Evolutionary conservation across 2,888 invertebrate species (phyloP).

Genomic region (Cheilosia vulpina): DNA sequence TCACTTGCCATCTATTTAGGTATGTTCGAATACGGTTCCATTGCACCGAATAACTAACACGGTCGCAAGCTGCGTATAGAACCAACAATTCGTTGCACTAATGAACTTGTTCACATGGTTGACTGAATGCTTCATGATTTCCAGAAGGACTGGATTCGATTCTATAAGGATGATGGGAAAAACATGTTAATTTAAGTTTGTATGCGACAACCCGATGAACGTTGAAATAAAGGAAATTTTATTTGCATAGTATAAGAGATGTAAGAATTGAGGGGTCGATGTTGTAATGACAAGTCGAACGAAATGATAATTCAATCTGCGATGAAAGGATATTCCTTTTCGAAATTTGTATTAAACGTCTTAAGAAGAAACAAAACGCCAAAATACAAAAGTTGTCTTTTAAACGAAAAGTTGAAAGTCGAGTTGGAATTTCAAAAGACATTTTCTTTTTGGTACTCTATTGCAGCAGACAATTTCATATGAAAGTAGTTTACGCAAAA

Average conservation of each 20-base stretch:
- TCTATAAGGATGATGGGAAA: neutral
- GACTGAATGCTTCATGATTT: slow-evolving; percentile 39
- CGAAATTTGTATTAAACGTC: too few species aligned
- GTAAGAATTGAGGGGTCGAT: too few species aligned
- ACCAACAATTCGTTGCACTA: slow-evolving; percentile 62
- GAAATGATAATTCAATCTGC: too few species aligned
- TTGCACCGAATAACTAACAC: slow-evolving; percentile 21
- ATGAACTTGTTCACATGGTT: slow-evolving; percentile 66
- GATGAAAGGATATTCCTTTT: too few species aligned
- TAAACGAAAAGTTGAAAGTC: too few species aligned
- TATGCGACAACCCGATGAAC: neutral
- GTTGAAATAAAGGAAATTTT: neutral
- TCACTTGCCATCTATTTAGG: slow-evolving; percentile 29
- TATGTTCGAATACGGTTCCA: slow-evolving; percentile 29
- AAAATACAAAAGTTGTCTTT: too few species aligned
- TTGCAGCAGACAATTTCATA: too few species aligned
- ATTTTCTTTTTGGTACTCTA: too few species aligned
- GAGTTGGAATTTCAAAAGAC: too few species aligned
- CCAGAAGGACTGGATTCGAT: slow-evolving; percentile 24
- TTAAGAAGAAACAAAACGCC: too few species aligned
- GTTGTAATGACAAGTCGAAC: too few species aligned
- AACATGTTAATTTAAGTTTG: slow-evolving; percentile 2
- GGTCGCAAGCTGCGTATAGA: slow-evolving; percentile 25
- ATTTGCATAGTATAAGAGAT: neutral
- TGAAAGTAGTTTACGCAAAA: too few species aligned